Percentiles rank a stretch among this genome's conserved stretches.
Conservation (phyloP, 2,888 invertebrate species). For the Cyclophora albipunctata region DNA sequence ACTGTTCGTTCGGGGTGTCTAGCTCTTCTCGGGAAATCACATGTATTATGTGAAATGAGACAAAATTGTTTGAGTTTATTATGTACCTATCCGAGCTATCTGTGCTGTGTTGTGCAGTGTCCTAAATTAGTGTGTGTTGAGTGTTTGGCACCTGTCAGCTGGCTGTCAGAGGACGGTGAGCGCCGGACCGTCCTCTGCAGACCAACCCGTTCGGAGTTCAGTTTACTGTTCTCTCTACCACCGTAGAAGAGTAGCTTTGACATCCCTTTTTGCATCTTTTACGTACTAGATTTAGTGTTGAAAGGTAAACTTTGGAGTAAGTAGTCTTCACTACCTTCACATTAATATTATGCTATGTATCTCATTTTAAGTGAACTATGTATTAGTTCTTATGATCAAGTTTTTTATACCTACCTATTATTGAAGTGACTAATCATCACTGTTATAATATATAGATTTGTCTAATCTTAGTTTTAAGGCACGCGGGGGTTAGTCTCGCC, state of each 20-base stretch:
- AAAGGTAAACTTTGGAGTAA: too few relatives aligned
- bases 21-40: slow-evolving; percentile 55
- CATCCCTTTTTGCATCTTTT: slow-evolving; percentile 32
- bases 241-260: slow-evolving; percentile 55
- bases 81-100: slow-evolving; percentile 24
- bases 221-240: slow-evolving; percentile 57
- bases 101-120: slow-evolving; percentile 30
- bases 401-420: not conserved
- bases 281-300: too few relatives aligned
- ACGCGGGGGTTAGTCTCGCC: too few relatives aligned
- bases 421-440: not conserved
- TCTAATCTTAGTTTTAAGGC: slow-evolving; percentile 6
- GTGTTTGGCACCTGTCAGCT: slow-evolving; percentile 32
- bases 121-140: slow-evolving; percentile 25
- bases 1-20: slow-evolving; percentile 35
- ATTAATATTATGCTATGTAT: too few relatives aligned
- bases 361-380: too few relatives aligned
- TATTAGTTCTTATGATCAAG: not conserved
- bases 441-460: slow-evolving; percentile 1
- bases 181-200: slow-evolving; percentile 38
- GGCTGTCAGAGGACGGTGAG: slow-evolving; percentile 36
- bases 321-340: too few relatives aligned
- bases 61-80: slow-evolving; percentile 20
- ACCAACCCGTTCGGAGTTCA: slow-evolving; percentile 44
- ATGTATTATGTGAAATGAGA: slow-evolving; percentile 26